Conservation (phyloP, 2,888 invertebrate species). For the Tetragonula carbonaria region DNA sequence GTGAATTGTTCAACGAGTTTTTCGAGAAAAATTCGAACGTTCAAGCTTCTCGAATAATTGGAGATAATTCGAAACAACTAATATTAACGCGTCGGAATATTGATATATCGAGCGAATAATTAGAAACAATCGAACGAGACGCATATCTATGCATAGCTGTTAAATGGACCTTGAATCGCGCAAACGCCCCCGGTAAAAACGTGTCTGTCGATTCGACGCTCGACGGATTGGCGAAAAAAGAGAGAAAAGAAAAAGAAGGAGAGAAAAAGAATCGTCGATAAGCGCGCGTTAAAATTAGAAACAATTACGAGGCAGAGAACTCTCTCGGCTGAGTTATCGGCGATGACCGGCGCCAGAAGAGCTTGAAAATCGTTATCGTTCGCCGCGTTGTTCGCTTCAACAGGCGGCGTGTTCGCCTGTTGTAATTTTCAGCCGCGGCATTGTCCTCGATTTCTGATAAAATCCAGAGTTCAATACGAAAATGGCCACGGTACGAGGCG, state of each 20-base stretch:
- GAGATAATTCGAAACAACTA: no score
- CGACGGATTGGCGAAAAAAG: neutral
- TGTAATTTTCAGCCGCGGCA: constrained; percentile 17
- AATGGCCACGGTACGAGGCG: neutral
- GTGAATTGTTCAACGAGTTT: no score
- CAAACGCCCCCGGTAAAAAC: neutral
- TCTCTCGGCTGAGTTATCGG: constrained; percentile 42
- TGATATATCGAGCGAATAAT: no score
- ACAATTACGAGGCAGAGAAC: constrained; percentile 50
- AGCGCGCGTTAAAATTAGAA: constrained; percentile 64
- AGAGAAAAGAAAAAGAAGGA: neutral
- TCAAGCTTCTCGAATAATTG: no score
- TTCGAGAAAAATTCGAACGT: no score
- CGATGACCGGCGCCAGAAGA: constrained; percentile 50
- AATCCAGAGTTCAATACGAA: neutral
- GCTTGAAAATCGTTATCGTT: constrained; percentile 58
- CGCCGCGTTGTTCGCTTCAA: constrained; percentile 15
- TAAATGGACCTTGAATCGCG: no score
- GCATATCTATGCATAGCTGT: no score
- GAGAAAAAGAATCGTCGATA: constrained; percentile 55
- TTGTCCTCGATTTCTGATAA: constrained; percentile 5
- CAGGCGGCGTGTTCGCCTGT: neutral
- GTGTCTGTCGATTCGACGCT: neutral
- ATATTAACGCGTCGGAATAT: no score
- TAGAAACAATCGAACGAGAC: no score